phyloP scores from a whole-genome alignment of 2,797 vertebrate genomes.

The Halcyon badia region DNA sequence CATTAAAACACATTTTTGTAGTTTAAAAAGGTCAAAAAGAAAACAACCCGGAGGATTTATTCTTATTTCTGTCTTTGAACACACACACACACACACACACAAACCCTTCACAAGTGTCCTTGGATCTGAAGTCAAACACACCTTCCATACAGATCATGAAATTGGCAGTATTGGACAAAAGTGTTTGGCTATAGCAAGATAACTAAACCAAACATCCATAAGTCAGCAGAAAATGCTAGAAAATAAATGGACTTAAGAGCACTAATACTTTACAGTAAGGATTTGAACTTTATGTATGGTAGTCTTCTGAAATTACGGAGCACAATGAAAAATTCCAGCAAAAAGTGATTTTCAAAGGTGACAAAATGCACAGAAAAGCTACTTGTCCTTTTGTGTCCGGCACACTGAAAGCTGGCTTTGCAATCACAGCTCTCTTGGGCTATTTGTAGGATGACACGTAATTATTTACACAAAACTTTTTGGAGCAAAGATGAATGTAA shows the following conservation, averaged over 20 bases:
- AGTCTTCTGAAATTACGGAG: neutral
- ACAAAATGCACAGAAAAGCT: neutral
- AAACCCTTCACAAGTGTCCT: neutral
- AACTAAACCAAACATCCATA: neutral
- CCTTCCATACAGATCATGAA: neutral
- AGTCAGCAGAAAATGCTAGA: neutral
- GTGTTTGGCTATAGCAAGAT: neutral
- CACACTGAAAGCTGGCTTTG: neutral
- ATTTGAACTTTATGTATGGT: neutral
- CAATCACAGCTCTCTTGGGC: neutral
- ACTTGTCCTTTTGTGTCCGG: neutral
- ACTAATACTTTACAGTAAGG: neutral
- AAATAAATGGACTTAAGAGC: neutral
- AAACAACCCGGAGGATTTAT: neutral
- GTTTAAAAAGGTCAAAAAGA: neutral
- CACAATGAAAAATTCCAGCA: neutral
- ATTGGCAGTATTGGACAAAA: neutral
- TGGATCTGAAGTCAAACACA: constrained; percentile 17
- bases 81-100: neutral
- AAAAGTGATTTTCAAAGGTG: neutral
- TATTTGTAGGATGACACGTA: neutral
- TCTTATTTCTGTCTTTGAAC: neutral
- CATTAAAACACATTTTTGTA: neutral
- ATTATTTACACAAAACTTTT: neutral
- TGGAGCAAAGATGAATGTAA: neutral